These are phyloP conservation scores for Enteromius mattozi DNA, from an alignment of 2,797 vertebrate genomes.

Conservation along the genomic window DNA sequence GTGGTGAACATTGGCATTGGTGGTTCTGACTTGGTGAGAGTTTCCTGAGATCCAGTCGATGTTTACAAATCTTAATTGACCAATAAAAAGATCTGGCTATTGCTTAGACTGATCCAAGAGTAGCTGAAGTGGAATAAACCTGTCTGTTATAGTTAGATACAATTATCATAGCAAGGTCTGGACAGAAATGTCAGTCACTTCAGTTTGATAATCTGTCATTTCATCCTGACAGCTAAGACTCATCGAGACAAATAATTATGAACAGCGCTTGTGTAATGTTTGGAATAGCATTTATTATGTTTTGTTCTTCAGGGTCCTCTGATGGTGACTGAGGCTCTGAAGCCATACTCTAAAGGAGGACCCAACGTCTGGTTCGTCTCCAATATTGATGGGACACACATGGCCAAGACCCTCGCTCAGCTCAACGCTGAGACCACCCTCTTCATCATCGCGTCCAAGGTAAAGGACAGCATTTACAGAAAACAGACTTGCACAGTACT, in stretches of 20 bases:
- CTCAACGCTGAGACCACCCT: slow-evolving; percentile 91
- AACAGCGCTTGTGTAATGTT: background rate
- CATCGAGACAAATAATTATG: background rate
- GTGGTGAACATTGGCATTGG: slow-evolving; percentile 97
- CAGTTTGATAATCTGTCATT: background rate
- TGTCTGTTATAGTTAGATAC: background rate
- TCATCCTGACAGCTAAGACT: background rate
- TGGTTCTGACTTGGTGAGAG: slow-evolving; percentile 91
- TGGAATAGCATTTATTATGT: background rate
- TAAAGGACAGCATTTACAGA: slow-evolving; percentile 55
- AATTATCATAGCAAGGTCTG: no score
- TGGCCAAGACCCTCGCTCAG: slow-evolving; percentile 90
- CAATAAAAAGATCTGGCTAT: background rate
- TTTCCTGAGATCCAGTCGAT: background rate
- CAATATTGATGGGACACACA: slow-evolving; percentile 97
- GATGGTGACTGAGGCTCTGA: slow-evolving; percentile 97
- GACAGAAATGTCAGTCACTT: background rate
- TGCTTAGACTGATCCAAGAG: background rate
- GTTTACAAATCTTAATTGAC: background rate
- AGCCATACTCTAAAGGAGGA: slow-evolving; percentile 90
- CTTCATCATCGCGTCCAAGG: slow-evolving; percentile 98
- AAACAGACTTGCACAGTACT: background rate
- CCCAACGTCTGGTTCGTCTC: slow-evolving; percentile 97
- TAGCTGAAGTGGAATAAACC: background rate
- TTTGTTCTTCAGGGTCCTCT: slow-evolving; percentile 85